Percentiles rank a stretch among this genome's conserved stretches.
These are phyloP conservation scores for Lagopus muta DNA, from an alignment of 2,113 vertebrate species.

Conservation along the genomic window DNA sequence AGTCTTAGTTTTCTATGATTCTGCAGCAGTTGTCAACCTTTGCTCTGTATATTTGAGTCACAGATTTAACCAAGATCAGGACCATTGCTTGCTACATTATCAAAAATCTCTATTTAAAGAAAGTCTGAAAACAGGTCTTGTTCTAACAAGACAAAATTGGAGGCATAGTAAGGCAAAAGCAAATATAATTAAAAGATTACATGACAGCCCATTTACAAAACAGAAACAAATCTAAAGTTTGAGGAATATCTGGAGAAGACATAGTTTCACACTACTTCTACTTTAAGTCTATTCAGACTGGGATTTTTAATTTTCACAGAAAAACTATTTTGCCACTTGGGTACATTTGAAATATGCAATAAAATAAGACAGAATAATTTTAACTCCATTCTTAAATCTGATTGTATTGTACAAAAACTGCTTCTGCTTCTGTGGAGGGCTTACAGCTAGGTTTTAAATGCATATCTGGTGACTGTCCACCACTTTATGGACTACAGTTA, in stretches of 20 bases:
- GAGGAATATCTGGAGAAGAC: no score
- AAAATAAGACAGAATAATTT: neutral
- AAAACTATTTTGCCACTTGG: neutral
- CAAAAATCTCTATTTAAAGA: neutral
- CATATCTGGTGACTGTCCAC: neutral
- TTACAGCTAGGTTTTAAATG: neutral
- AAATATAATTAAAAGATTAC: neutral
- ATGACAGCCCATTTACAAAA: neutral
- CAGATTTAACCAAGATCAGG: neutral
- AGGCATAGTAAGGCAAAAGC: neutral
- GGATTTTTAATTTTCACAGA: neutral
- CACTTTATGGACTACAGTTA: neutral
- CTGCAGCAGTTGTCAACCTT: neutral
- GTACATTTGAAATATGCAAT: neutral
- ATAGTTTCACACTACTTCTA: no score
- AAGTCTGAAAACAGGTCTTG: neutral
- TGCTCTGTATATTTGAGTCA: neutral
- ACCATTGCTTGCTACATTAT: neutral
- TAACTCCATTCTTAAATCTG: neutral
- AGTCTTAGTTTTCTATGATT: neutral
- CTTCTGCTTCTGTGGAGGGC: neutral
- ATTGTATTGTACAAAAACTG: neutral
- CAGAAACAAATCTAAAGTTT: neutral
- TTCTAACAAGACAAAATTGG: neutral
- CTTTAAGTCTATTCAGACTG: neutral